phyloP scores from a whole-genome alignment of 2,797 vertebrate genomes.

The Clarias pachynema region DNA sequence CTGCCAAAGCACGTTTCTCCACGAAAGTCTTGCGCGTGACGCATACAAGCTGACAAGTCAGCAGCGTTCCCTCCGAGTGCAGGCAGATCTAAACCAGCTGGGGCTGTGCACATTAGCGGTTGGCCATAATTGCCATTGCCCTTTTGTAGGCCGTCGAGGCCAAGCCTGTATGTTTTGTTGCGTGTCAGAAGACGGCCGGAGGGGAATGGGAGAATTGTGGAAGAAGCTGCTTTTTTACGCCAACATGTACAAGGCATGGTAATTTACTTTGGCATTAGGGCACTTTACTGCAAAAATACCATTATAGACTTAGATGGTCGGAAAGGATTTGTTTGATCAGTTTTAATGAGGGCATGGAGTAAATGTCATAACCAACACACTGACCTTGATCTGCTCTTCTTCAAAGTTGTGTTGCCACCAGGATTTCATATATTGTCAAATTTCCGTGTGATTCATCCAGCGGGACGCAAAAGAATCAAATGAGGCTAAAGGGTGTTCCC shows the following conservation, averaged over 20 bases:
- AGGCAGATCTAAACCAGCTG: constrained; percentile 75
- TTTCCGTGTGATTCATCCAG: background rate
- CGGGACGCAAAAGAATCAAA: background rate
- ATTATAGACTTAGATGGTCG: constrained; percentile 43
- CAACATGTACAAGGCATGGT: constrained; percentile 26
- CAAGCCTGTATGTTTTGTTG: constrained; percentile 59
- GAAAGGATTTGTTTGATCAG: constrained; percentile 44
- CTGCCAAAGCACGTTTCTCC: constrained; percentile 71
- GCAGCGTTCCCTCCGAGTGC: constrained; percentile 59
- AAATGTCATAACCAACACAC: background rate
- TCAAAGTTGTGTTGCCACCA: background rate
- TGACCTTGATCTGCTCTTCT: constrained; percentile 6
- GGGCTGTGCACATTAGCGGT: constrained; percentile 65
- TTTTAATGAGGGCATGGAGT: background rate
- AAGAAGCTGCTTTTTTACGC: constrained; percentile 32
- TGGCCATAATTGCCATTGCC: constrained; percentile 67
- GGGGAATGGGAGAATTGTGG: constrained; percentile 60
- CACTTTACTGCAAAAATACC: constrained; percentile 57
- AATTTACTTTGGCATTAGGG: constrained; percentile 57
- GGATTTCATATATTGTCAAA: background rate
- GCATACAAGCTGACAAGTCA: constrained; percentile 63
- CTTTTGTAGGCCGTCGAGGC: constrained; percentile 43
- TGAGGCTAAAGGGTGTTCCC: background rate
- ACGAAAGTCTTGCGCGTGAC: constrained; percentile 58
- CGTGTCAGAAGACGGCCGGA: constrained; percentile 50